These are phyloP conservation scores for Dolichotis patagonum DNA, from an alignment of 2,113 vertebrate species.

Conservation along the genomic window DNA sequence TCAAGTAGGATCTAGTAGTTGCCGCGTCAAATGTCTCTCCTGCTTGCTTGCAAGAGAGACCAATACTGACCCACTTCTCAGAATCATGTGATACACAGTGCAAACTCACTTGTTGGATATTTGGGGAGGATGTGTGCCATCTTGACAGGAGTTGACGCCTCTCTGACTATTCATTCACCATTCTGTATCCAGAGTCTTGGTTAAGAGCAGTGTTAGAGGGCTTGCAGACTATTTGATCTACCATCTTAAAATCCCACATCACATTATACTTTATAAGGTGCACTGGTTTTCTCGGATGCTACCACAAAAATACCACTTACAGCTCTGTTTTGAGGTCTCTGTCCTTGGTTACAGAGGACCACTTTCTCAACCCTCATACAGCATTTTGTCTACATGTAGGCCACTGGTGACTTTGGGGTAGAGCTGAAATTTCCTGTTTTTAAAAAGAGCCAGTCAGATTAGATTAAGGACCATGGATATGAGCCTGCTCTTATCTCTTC, in stretches of 20 bases:
- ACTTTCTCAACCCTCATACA: neutral
- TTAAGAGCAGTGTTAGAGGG: neutral
- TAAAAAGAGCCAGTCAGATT: neutral
- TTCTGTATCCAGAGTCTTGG: neutral
- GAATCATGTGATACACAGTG: neutral
- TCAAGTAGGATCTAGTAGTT: neutral
- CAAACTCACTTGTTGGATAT: neutral
- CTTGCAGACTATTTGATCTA: neutral
- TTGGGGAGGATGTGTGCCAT: too few species aligned
- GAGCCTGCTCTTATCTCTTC: neutral
- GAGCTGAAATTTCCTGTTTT: neutral
- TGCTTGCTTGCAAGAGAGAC: neutral
- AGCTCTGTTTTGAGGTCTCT: neutral
- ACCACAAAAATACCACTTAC: neutral
- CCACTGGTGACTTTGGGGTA: neutral
- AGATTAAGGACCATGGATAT: neutral
- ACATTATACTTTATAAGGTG: neutral
- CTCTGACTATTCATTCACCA: neutral
- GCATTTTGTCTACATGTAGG: neutral
- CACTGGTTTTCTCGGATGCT: neutral
- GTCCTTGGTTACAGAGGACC: neutral
- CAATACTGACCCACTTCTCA: neutral
- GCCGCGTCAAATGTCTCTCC: neutral
- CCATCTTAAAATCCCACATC: neutral
- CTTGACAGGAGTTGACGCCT: too few species aligned